phyloP scores from a whole-genome alignment of 2,888 invertebrate species.

The Oscheius sp. region DNA sequence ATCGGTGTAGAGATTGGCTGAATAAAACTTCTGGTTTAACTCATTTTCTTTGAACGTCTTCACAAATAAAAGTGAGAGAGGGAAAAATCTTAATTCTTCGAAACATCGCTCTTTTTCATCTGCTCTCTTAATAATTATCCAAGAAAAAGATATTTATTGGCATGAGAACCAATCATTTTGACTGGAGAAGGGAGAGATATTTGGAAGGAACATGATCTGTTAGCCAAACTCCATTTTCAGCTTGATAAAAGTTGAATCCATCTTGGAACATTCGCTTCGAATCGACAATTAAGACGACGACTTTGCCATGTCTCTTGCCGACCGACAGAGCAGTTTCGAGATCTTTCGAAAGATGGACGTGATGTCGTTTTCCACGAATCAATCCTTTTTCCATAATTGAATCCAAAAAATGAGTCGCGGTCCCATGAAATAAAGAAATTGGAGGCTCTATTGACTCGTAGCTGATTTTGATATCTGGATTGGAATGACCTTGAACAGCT shows the following conservation, averaged over 20 bases:
- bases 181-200: slow-evolving; percentile 1
- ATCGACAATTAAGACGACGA: slow-evolving; percentile 6
- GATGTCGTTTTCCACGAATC: slow-evolving; percentile 16
- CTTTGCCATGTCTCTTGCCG: slow-evolving; percentile 22
- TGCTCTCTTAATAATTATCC: no score
- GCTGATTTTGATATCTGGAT: not conserved
- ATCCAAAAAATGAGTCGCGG: slow-evolving; percentile 16
- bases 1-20: no score
- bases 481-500: slow-evolving; percentile 27
- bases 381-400: slow-evolving; percentile 23
- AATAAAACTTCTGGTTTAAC: no score
- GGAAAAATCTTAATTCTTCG: no score
- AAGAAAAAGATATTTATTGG: no score
- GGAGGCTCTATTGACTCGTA: slow-evolving; percentile 13
- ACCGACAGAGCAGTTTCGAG: slow-evolving; percentile 17
- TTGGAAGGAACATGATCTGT: slow-evolving; percentile 21
- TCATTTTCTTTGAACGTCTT: no score
- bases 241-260: slow-evolving; percentile 11
- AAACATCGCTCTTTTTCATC: no score
- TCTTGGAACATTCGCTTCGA: not conserved
- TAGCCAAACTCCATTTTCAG: slow-evolving; percentile 28
- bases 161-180: no score
- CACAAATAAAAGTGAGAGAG: no score
- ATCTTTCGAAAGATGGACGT: slow-evolving; percentile 29
- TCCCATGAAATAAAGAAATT: slow-evolving; percentile 21